Conservation (phyloP, 2,888 invertebrate species). For the Pasiphila rectangulata region DNA sequence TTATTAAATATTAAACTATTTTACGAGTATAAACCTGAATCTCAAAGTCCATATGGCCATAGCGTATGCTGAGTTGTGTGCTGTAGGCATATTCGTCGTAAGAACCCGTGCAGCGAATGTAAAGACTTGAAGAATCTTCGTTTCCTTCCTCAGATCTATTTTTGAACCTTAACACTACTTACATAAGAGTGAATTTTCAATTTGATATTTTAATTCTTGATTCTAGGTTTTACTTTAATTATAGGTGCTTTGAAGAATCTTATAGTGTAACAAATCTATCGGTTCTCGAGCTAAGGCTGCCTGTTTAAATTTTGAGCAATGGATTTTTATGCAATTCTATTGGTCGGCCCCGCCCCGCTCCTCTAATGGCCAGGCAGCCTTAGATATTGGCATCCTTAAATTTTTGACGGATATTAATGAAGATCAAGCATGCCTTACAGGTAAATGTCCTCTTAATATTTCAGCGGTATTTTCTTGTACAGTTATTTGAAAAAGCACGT, state of each 20-base stretch:
- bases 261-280: neutral
- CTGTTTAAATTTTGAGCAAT: too few species aligned
- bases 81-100: constrained; percentile 31
- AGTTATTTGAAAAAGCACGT: constrained; percentile 14
- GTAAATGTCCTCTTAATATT: constrained; percentile 10
- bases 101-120: constrained; percentile 53
- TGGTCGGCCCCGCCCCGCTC: too few species aligned
- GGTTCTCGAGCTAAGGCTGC: neutral
- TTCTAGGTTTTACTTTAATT: constrained; percentile 4
- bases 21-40: constrained; percentile 16
- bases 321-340: too few species aligned
- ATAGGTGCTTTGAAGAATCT: neutral
- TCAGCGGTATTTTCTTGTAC: constrained; percentile 6
- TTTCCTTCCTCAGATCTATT: constrained; percentile 48
- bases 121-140: constrained; percentile 45
- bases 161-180: constrained; percentile 44
- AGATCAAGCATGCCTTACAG: constrained; percentile 3
- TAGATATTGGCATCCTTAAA: too few species aligned
- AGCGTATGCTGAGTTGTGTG: constrained; percentile 19
- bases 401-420: too few species aligned
- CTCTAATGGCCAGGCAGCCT: too few species aligned
- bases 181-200: constrained; percentile 31
- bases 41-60: constrained; percentile 20
- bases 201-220: neutral
- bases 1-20: too few species aligned